Percentiles rank a stretch among this genome's conserved stretches.
Conservation (phyloP, 2,113 vertebrate genomes). For the Muntiacus reevesi region DNA sequence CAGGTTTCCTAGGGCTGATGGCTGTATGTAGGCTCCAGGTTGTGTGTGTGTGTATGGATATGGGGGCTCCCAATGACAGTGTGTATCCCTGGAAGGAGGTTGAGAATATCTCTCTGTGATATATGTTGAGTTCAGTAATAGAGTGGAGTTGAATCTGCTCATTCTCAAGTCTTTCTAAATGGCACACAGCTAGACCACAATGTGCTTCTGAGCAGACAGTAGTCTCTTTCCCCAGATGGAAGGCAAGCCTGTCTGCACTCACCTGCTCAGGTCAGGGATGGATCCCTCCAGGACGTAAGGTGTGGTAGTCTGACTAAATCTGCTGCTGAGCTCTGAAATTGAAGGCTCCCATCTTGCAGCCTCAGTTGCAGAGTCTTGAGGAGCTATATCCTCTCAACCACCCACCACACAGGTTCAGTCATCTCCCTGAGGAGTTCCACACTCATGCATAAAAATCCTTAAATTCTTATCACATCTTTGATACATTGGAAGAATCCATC, state of each 20-base stretch:
- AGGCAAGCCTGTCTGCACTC: background rate
- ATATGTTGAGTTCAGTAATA: background rate
- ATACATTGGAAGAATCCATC: background rate
- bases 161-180: background rate
- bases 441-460: background rate
- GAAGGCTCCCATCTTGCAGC: background rate
- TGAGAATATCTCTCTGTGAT: background rate
- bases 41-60: background rate
- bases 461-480: background rate
- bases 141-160: background rate
- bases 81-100: background rate
- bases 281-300: background rate
- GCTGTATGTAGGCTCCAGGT: background rate
- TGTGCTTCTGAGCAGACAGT: background rate
- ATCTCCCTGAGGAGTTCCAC: background rate
- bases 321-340: background rate
- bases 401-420: background rate
- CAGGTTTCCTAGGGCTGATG: background rate
- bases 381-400: background rate
- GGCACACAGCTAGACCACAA: background rate
- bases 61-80: background rate
- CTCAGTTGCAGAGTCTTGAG: background rate
- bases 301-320: background rate
- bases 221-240: background rate
- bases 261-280: background rate